phyloP scores from a whole-genome alignment of 1,140 invertebrate species.

The Tenebrio molitor region DNA sequence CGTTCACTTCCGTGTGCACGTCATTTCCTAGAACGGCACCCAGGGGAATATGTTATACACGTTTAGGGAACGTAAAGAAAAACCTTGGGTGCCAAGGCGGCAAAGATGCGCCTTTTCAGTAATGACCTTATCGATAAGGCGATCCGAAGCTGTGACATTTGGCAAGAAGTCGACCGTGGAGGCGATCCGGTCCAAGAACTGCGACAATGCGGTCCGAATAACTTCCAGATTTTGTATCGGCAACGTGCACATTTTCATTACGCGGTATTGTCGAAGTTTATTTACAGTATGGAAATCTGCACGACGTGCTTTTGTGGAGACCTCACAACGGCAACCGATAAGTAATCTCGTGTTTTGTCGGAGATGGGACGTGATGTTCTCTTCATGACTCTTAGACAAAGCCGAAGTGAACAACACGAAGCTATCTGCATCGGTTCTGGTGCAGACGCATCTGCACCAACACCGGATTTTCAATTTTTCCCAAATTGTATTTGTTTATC shows the following conservation, averaged over 20 bases:
- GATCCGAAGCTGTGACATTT: constrained; percentile 3
- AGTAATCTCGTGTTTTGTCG: constrained; percentile 10
- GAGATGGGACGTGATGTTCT: constrained; percentile 26
- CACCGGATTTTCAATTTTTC: no score
- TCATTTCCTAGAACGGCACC: constrained; percentile 19
- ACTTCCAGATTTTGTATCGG: no score
- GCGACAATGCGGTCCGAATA: no score
- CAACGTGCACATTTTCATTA: constrained; percentile 17
- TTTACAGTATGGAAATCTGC: not conserved
- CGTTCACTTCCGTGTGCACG: not conserved
- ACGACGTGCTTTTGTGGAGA: not conserved
- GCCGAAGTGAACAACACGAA: not conserved
- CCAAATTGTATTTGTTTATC: no score
- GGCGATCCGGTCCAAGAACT: no score
- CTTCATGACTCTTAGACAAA: constrained; percentile 12
- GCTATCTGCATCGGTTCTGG: not conserved
- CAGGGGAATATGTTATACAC: constrained; percentile 19
- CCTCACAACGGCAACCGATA: constrained; percentile 1
- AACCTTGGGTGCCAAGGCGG: not conserved
- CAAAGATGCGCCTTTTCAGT: not conserved
- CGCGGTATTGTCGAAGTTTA: constrained; percentile 14
- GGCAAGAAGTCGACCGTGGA: not conserved
- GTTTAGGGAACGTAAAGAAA: constrained; percentile 36
- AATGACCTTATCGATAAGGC: constrained; percentile 15
- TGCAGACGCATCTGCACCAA: no score